Percentiles rank a stretch among this genome's conserved stretches.
Conservation (phyloP, 1,140 invertebrate genomes). For the Ctenoplectra terminalis region DNA sequence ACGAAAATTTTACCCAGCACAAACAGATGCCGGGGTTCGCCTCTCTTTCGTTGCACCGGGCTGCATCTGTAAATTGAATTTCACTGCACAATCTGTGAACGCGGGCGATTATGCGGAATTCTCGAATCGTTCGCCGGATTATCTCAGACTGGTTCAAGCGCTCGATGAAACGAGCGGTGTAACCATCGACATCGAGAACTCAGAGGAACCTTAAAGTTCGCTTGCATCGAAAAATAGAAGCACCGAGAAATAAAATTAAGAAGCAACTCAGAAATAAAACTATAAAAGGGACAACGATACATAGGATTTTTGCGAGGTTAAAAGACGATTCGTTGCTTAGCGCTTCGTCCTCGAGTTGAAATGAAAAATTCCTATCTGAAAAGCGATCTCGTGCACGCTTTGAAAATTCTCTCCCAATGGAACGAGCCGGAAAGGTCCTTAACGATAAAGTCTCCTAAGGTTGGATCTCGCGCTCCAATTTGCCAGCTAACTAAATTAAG, state of each 20-base stretch:
- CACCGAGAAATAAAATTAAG: constrained; percentile 29
- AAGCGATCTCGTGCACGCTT: neutral
- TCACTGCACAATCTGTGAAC: neutral
- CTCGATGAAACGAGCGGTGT: neutral
- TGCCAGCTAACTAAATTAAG: constrained; percentile 46
- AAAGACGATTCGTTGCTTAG: constrained; percentile 32
- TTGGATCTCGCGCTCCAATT: constrained; percentile 17
- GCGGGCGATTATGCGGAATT: too few relatives aligned
- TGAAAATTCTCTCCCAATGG: constrained; percentile 25
- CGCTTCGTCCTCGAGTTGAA: constrained; percentile 6
- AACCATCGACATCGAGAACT: neutral
- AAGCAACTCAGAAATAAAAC: neutral
- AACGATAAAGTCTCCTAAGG: constrained; percentile 36
- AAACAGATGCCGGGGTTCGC: neutral
- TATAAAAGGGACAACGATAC: neutral
- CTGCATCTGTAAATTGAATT: neutral
- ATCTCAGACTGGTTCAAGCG: neutral
- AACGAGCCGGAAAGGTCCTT: constrained; percentile 30
- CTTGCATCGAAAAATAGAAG: neutral
- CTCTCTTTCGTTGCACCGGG: too few relatives aligned
- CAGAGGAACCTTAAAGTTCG: neutral
- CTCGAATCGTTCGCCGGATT: too few relatives aligned
- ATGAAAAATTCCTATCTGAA: constrained; percentile 37
- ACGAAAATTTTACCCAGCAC: constrained; percentile 14
- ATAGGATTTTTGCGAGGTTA: neutral